These are phyloP conservation scores for Dynastes hyllus DNA, from an alignment of 2,888 invertebrate genomes.

Conservation along the genomic window DNA sequence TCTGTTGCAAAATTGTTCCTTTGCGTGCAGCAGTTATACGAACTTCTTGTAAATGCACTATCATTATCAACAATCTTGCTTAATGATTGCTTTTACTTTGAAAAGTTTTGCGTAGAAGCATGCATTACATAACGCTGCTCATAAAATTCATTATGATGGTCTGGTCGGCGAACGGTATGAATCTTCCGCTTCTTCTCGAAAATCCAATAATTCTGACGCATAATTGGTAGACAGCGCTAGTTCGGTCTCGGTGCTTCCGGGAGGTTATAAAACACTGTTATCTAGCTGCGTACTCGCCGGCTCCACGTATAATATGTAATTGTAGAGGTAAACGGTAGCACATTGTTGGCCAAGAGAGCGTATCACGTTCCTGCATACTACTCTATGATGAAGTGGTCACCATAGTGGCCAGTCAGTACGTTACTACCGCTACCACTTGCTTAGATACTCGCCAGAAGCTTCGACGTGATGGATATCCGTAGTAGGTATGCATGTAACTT, in stretches of 20 bases:
- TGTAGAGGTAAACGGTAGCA: constrained; percentile 47
- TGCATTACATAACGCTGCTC: background rate
- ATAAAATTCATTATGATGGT: constrained; percentile 23
- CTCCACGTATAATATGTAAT: constrained; percentile 46
- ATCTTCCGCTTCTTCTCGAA: background rate
- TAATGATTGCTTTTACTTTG: background rate
- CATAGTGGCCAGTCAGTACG: constrained; percentile 30
- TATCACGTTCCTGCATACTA: constrained; percentile 42
- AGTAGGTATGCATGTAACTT: background rate
- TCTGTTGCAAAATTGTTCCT: too few species aligned
- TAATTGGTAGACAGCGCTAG: constrained; percentile 31
- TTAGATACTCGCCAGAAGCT: constrained; percentile 22
- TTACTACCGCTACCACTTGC: background rate
- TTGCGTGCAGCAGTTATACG: too few species aligned
- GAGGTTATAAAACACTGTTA: constrained; percentile 45
- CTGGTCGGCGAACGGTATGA: background rate
- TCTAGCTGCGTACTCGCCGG: constrained; percentile 6
- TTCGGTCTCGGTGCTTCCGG: background rate
- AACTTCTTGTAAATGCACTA: too few species aligned
- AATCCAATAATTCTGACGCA: constrained; percentile 13
- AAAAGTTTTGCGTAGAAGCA: background rate
- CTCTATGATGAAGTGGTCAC: constrained; percentile 49
- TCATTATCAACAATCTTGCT: background rate
- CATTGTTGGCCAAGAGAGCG: constrained; percentile 45
- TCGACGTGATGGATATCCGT: constrained; percentile 30